Conservation (phyloP, 2,797 vertebrate genomes). For the Lacerta bilineata region DNA sequence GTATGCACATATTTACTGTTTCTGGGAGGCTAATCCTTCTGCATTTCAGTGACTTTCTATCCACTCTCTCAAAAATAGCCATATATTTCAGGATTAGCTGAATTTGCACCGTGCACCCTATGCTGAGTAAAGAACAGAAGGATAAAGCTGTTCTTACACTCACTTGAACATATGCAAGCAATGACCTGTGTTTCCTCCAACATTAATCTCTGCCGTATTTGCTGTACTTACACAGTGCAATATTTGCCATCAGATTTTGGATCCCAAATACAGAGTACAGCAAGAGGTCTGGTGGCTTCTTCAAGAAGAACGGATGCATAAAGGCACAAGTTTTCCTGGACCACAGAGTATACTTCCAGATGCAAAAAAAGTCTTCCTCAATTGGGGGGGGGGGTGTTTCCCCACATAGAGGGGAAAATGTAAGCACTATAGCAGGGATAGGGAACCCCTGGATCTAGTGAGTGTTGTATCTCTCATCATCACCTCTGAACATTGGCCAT, state of each 20-base stretch:
- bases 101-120: constrained; percentile 24
- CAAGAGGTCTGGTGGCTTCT: background rate
- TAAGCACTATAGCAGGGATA: background rate
- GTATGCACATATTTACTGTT: background rate
- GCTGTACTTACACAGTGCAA: background rate
- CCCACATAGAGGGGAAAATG: background rate
- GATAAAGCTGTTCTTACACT: constrained; percentile 42
- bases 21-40: background rate
- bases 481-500: background rate
- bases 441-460: background rate
- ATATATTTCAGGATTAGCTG: constrained; percentile 22
- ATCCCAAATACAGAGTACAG: constrained; percentile 47
- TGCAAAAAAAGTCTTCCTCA: background rate
- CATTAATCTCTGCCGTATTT: constrained; percentile 8
- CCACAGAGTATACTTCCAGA: background rate
- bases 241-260: constrained; percentile 48
- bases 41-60: constrained; percentile 10
- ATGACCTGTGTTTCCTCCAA: constrained; percentile 30
- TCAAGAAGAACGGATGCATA: background rate
- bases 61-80: constrained; percentile 18
- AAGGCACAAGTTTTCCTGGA: background rate
- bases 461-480: background rate
- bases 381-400: background rate
- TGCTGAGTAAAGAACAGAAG: constrained; percentile 15
- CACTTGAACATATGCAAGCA: background rate